Percentiles rank a stretch among this genome's conserved stretches.
These are phyloP conservation scores for Ecdyonurus torrentis DNA, from an alignment of 2,888 invertebrate species.

Conservation along the genomic window DNA sequence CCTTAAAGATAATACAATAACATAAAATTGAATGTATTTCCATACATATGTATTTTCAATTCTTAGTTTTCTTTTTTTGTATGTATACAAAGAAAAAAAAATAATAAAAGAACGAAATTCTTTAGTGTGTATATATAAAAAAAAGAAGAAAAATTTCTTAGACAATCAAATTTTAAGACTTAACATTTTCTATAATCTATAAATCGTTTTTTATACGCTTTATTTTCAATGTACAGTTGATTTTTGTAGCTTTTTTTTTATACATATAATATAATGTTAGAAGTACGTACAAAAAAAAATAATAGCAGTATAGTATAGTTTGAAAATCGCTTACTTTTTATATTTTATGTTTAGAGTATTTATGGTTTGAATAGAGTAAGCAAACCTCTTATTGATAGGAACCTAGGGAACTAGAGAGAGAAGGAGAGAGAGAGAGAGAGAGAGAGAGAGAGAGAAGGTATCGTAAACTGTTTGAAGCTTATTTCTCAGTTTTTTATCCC, in stretches of 20 bases:
- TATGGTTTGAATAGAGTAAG: background rate
- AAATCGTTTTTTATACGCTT: background rate
- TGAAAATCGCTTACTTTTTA: background rate
- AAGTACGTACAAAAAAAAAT: no score
- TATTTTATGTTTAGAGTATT: background rate
- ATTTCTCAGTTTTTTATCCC: background rate
- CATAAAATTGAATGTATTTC: no score
- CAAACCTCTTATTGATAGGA: background rate
- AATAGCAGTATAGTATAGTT: no score
- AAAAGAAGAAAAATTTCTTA: background rate
- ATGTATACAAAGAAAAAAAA: no score
- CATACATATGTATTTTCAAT: no score
- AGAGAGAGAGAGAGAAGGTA: no score
- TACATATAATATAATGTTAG: no score
- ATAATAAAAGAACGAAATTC: background rate
- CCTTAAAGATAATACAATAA: no score
- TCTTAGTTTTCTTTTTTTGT: no score
- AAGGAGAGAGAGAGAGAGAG: background rate
- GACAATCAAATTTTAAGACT: background rate
- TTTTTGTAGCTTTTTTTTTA: background rate
- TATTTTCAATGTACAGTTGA: background rate
- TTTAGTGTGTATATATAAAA: background rate
- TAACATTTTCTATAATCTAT: background rate
- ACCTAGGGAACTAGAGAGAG: background rate
- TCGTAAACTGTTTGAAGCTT: slow-evolving; percentile 1